Percentiles rank a stretch among this genome's conserved stretches.
phyloP scores from a whole-genome alignment of 2,113 vertebrate species.

The Oenanthe melanoleuca region DNA sequence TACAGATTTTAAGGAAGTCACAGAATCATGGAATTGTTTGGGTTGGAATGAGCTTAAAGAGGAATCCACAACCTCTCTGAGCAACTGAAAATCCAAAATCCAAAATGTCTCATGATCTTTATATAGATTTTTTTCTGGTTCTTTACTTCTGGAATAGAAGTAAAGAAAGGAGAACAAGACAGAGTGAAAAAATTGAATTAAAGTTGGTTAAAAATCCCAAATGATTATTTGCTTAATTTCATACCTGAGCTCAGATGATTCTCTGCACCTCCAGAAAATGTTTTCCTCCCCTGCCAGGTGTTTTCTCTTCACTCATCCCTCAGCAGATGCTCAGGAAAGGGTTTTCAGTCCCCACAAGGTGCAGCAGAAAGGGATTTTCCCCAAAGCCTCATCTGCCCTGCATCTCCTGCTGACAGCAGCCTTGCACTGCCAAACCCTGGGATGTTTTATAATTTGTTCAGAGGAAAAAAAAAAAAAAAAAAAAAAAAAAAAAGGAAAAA shows the following conservation, averaged over 20 bases:
- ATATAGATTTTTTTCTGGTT: not conserved
- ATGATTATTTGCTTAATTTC: fast-evolving
- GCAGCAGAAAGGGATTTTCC: not conserved
- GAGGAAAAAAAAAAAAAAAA: fast-evolving
- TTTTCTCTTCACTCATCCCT: not conserved
- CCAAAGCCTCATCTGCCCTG: not conserved
- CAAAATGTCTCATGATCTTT: not conserved
- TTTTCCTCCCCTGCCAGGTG: not conserved
- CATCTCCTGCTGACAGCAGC: not conserved
- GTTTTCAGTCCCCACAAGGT: not conserved
- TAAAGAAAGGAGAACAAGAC: not conserved
- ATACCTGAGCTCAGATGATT: not conserved
- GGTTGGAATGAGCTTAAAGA: not conserved
- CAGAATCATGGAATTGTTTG: not conserved
- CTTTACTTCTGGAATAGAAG: not conserved
- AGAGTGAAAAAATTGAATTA: not conserved
- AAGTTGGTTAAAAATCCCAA: not conserved
- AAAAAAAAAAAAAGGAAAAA: not conserved
- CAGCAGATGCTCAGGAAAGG: not conserved
- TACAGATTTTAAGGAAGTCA: not conserved
- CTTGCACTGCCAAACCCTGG: not conserved
- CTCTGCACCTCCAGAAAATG: not conserved
- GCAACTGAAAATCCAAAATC: not conserved
- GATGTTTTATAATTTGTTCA: not conserved
- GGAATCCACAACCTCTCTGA: not conserved